Percentiles rank a stretch among this genome's conserved stretches.
These are phyloP conservation scores for Thermophis baileyi DNA, from an alignment of 2,113 vertebrate species.

Conservation along the genomic window DNA sequence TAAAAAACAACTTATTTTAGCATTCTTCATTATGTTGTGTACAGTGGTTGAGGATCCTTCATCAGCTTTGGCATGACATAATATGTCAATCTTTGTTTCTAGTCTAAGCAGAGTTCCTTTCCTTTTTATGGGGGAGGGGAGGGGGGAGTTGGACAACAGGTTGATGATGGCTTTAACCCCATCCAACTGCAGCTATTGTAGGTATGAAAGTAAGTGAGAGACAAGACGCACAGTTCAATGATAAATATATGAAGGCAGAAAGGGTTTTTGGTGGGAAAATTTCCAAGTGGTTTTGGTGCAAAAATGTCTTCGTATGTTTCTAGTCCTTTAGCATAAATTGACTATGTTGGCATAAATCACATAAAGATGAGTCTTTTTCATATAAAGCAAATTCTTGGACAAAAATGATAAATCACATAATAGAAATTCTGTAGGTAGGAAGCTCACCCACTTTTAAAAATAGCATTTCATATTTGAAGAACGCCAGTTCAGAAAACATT, in stretches of 20 bases:
- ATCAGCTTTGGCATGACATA: neutral
- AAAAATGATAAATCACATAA: too few relatives aligned
- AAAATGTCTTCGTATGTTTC: too few relatives aligned
- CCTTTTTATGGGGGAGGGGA: neutral
- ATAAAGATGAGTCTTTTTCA: too few relatives aligned
- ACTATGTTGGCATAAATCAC: too few relatives aligned
- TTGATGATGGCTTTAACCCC: neutral
- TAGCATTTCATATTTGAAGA: constrained; percentile 29
- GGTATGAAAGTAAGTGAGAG: neutral
- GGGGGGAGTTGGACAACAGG: neutral
- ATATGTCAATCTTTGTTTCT: neutral
- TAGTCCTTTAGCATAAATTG: too few relatives aligned
- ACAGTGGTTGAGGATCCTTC: neutral
- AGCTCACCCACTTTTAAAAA: neutral
- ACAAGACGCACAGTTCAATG: neutral
- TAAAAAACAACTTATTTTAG: neutral
- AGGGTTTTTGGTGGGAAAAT: too few relatives aligned
- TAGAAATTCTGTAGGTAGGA: too few relatives aligned
- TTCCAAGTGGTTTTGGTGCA: too few relatives aligned
- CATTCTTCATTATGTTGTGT: neutral
- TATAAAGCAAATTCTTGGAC: too few relatives aligned
- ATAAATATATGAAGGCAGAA: neutral
- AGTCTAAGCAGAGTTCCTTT: neutral
- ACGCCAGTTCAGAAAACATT: neutral
- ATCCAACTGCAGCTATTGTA: neutral